phyloP scores from a whole-genome alignment of 2,888 invertebrate genomes.

The Eupithecia insigniata region DNA sequence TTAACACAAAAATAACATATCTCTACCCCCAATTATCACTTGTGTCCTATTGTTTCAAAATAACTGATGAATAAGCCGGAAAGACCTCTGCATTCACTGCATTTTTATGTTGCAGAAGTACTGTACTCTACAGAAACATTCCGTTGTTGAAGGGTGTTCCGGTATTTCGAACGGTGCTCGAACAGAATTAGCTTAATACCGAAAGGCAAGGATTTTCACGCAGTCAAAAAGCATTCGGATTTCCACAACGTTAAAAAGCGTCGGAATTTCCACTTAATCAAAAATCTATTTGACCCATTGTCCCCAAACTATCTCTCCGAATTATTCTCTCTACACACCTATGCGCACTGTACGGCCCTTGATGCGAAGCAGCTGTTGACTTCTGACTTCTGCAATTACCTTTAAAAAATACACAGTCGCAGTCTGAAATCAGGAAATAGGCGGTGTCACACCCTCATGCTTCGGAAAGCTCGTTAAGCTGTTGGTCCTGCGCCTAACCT shows the following conservation, averaged over 20 bases:
- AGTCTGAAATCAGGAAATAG: no score
- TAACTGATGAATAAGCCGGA: background rate
- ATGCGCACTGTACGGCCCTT: background rate
- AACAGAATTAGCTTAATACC: background rate
- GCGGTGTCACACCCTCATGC: no score
- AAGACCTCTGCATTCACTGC: background rate
- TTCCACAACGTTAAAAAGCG: background rate
- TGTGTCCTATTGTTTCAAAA: no score
- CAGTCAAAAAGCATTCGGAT: background rate
- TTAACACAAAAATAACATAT: background rate
- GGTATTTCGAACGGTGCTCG: background rate
- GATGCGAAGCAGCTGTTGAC: background rate
- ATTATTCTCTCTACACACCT: background rate
- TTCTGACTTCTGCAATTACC: background rate
- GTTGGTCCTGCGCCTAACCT: no score
- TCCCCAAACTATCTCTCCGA: background rate
- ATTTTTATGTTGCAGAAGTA: background rate
- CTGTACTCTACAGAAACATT: background rate
- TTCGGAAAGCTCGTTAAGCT: no score
- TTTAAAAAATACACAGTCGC: no score
- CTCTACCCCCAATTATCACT: background rate
- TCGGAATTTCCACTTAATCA: background rate
- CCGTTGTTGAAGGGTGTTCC: background rate
- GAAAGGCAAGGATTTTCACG: background rate
- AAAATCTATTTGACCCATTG: background rate